Evolutionary conservation across 1,140 invertebrate species (phyloP).

Genomic region (Manduca sexta): DNA sequence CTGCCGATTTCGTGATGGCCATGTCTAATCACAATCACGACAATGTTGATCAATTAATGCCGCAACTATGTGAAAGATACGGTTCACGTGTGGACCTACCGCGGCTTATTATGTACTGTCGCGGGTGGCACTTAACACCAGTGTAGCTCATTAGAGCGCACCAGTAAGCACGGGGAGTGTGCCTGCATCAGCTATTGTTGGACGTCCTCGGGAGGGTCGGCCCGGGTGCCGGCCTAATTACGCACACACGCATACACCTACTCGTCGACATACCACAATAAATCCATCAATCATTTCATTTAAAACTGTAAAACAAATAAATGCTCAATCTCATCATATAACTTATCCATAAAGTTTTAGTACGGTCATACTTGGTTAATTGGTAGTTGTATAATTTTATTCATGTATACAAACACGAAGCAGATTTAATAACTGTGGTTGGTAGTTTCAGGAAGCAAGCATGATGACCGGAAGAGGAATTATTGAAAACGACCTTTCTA

Average conservation of each 20-base stretch:
- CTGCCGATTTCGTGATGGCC: conserved; percentile 60
- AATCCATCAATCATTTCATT: background rate
- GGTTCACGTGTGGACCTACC: conserved; percentile 20
- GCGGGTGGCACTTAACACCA: conserved; percentile 36
- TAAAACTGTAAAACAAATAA: background rate
- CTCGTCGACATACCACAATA: background rate
- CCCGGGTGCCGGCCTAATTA: conserved; percentile 51
- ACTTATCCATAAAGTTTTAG: too few species aligned
- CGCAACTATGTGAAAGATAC: too few species aligned
- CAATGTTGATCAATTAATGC: too few species aligned
- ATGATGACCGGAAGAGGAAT: background rate
- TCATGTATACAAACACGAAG: too few species aligned
- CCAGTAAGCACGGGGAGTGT: conserved; percentile 51
- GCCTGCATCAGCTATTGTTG: conserved; percentile 60
- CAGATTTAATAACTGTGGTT: too few species aligned
- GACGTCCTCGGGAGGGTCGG: conserved; percentile 52
- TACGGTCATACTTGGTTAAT: too few species aligned
- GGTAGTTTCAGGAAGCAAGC: too few species aligned
- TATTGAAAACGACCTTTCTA: conserved; percentile 4
- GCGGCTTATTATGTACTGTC: conserved; percentile 31
- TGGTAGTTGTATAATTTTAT: background rate
- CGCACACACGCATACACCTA: conserved; percentile 35
- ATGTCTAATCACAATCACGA: conserved; percentile 15
- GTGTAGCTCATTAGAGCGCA: conserved; percentile 60
- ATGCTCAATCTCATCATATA: too few species aligned